Evolutionary conservation across 1,140 invertebrate genomes (phyloP).

Genomic region (Gonatopus flavifemur): DNA sequence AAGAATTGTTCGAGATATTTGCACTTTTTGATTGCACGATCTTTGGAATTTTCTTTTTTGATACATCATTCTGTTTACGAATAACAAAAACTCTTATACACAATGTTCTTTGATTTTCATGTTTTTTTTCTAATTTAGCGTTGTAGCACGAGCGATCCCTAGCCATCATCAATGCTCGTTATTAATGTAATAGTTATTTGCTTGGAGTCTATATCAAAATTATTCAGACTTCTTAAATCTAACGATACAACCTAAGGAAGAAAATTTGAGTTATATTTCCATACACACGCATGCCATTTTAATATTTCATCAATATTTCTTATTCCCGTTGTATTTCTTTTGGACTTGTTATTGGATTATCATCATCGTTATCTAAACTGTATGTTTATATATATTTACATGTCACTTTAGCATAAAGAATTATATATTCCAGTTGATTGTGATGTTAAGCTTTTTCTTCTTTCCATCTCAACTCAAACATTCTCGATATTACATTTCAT

Average conservation of each 20-base stretch:
- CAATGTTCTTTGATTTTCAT: too few species aligned
- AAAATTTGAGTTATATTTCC: constrained; percentile 19
- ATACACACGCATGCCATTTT: constrained; percentile 16
- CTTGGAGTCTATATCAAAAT: constrained; percentile 8
- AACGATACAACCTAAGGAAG: constrained; percentile 20
- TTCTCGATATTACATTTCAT: too few species aligned
- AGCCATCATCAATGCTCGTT: constrained; percentile 12
- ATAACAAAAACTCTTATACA: too few species aligned
- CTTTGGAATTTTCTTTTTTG: too few species aligned
- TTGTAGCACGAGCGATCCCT: constrained; percentile 28
- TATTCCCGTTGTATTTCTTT: too few species aligned
- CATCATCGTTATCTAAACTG: constrained; percentile 17
- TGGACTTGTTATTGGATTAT: too few species aligned
- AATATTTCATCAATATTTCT: constrained; percentile 13
- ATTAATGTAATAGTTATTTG: constrained; percentile 19
- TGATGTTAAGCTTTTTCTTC: constrained; percentile 27
- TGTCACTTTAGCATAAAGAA: constrained; percentile 17
- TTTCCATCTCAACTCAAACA: too few species aligned
- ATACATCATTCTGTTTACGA: too few species aligned
- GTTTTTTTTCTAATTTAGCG: too few species aligned
- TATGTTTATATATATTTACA: constrained; percentile 32
- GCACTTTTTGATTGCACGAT: too few species aligned
- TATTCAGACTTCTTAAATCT: constrained; percentile 11
- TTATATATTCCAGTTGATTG: constrained; percentile 27
- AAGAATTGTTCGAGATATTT: too few species aligned